These are phyloP conservation scores for Holothuria scabra DNA, from an alignment of 53 echinoderm and acorn worm species.

Conservation along the genomic window DNA sequence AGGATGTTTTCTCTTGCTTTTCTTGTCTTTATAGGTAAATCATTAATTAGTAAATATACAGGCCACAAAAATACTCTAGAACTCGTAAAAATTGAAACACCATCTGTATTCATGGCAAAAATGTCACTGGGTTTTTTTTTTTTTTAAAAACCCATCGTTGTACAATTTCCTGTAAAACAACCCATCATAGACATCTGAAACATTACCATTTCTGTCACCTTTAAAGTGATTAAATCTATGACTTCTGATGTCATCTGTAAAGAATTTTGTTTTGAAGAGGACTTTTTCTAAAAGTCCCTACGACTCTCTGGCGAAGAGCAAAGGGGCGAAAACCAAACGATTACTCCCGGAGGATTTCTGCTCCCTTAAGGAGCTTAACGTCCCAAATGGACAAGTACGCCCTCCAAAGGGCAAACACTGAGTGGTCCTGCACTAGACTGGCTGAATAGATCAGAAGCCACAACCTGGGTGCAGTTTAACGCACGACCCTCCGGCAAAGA, in stretches of 20 bases:
- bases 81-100: slow-evolving; percentile 58
- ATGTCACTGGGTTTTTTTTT: slow-evolving; percentile 48
- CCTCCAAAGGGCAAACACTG: no score
- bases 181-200: slow-evolving; percentile 58
- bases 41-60: slow-evolving; percentile 55
- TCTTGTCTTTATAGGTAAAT: slow-evolving; percentile 43
- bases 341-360: no score
- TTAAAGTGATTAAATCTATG: slow-evolving; percentile 52
- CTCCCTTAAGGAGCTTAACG: no score
- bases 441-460: no score
- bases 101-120: slow-evolving; percentile 56
- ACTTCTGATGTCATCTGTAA: slow-evolving; percentile 46
- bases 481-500: no score
- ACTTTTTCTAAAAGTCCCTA: no score
- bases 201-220: slow-evolving; percentile 3
- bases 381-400: no score
- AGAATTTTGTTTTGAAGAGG: slow-evolving; percentile 47
- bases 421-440: no score
- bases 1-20: slow-evolving; percentile 41
- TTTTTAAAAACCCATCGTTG: slow-evolving; percentile 39
- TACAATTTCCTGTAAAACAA: slow-evolving; percentile 34
- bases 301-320: no score
- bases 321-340: no score
- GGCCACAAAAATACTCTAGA: slow-evolving; percentile 56
- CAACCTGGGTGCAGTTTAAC: no score